Conservation (phyloP, 1,140 invertebrate genomes). For the Drosophila saltans region DNA sequence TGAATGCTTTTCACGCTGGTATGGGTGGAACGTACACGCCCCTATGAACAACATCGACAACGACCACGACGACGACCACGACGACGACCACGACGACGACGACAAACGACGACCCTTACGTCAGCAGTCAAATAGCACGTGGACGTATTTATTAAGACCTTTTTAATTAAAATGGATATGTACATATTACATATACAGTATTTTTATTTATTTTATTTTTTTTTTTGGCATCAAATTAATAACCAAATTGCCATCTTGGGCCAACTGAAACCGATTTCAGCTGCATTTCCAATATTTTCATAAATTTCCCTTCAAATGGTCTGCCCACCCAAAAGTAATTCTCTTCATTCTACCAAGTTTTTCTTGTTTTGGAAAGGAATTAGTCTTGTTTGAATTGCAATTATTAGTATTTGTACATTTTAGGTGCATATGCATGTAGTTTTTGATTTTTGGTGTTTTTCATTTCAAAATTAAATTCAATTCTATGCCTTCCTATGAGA, state of each 20-base stretch:
- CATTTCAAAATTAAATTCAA: slow-evolving; percentile 72
- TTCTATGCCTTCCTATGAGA: slow-evolving; percentile 65
- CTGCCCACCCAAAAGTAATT: background rate
- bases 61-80: slow-evolving; percentile 44
- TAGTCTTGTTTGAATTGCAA: background rate
- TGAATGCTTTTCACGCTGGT: slow-evolving; percentile 12
- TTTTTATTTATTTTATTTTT: slow-evolving; percentile 73
- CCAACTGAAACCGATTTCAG: background rate
- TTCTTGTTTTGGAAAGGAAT: background rate
- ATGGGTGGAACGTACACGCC: slow-evolving; percentile 11
- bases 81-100: background rate
- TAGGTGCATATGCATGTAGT: background rate
- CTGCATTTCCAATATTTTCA: background rate
- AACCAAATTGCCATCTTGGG: background rate
- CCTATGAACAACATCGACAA: slow-evolving; percentile 5
- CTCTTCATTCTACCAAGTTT: background rate
- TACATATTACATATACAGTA: slow-evolving; percentile 28
- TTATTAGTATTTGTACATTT: background rate
- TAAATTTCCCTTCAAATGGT: background rate
- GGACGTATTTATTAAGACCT: slow-evolving; percentile 73
- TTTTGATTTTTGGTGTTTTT: slow-evolving; percentile 31
- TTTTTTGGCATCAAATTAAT: slow-evolving; percentile 1
- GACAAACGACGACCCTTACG: slow-evolving; percentile 69
- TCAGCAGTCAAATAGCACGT: slow-evolving; percentile 74
- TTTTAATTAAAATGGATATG: slow-evolving; percentile 66